Base-by-base conservation (phyloP, 2,888 invertebrate species). In the Buathra laborator region DNA sequence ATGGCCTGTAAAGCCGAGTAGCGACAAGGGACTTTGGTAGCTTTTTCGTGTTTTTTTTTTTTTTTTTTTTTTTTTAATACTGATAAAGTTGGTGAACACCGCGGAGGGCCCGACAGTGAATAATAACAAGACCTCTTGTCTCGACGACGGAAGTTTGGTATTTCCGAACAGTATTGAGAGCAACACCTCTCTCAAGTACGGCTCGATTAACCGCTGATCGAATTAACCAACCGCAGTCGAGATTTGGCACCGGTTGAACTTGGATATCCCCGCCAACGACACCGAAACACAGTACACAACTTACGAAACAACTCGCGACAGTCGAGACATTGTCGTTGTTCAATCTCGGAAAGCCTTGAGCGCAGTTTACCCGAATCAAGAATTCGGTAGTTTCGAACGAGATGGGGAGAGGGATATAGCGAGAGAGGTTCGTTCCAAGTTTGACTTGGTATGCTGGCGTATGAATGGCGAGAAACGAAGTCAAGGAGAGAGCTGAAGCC, bases 401-500 rank as follows among this genome's bases (percentile, higher is more conserved):
- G 44, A 81, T 48, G 16, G 74, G 62, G 68, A 74, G 53, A 46
- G 59, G 77, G 62, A 29, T 62, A 62, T 14, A 10, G 14, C n/a
- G 32, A 78, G 64, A 78, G 64, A 72, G 24, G 24, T 74, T 84
- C 78, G 53, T 64, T 70, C 59, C 74, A 81, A 84, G 84, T 84
- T 81, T 84, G 56, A 37, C n/a, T 37, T n/a, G 51, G 77, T 29
- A 62, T 48, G 24, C 51, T 78, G 43, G 32, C 46, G 66, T 80
- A 70, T 64, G 77, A 81, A 74, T 32, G 16, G 24, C 53, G 24
- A 81, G 68, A 10, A 79, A 67, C 46, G 64, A 68, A 70, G 74
- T 67, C 56, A 48, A 72, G 67, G 44, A 37, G 32, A 4, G 48
- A 70, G 32, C 68, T 32, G 6, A n/a, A 46, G 12, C 68, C 37